Evolutionary conservation across 2,113 vertebrate genomes (phyloP).

Genomic region (Elgaria multicarinata): DNA sequence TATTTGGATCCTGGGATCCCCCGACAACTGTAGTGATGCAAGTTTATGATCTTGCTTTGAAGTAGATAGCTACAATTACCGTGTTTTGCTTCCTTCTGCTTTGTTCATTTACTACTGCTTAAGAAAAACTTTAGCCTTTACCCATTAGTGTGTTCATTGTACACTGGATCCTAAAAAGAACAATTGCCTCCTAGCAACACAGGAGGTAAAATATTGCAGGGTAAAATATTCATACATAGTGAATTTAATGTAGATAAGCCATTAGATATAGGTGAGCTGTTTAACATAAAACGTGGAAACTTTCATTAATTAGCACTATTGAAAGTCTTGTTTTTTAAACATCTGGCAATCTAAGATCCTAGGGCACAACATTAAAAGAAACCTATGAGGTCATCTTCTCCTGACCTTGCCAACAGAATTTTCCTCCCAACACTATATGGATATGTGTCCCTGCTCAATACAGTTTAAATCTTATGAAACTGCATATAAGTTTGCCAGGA

Average conservation of each 20-base stretch:
- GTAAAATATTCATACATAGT: not conserved
- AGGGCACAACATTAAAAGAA: constrained; percentile 39
- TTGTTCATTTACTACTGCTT: too few species aligned
- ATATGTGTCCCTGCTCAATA: not conserved
- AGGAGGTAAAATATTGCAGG: not conserved
- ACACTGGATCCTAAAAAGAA: too few species aligned
- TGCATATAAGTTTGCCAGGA: constrained; percentile 22
- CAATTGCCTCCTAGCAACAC: too few species aligned
- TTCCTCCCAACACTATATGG: constrained; percentile 7
- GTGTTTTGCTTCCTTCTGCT: too few species aligned
- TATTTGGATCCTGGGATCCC: too few species aligned
- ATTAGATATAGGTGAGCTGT: constrained; percentile 1
- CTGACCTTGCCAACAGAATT: not conserved
- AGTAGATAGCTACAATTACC: too few species aligned
- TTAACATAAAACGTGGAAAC: constrained; percentile 35
- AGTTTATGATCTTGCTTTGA: too few species aligned
- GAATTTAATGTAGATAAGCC: not conserved
- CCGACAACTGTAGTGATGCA: too few species aligned
- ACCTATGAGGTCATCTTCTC: constrained; percentile 37
- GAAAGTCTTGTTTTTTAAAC: constrained; percentile 40
- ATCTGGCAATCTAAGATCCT: not conserved
- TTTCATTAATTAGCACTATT: constrained; percentile 40
- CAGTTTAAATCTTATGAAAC: constrained; percentile 32
- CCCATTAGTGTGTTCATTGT: too few species aligned
- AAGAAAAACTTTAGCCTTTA: too few species aligned